Conservation (phyloP, 2,888 invertebrate species). For the Zaprionus bogoriensis region DNA sequence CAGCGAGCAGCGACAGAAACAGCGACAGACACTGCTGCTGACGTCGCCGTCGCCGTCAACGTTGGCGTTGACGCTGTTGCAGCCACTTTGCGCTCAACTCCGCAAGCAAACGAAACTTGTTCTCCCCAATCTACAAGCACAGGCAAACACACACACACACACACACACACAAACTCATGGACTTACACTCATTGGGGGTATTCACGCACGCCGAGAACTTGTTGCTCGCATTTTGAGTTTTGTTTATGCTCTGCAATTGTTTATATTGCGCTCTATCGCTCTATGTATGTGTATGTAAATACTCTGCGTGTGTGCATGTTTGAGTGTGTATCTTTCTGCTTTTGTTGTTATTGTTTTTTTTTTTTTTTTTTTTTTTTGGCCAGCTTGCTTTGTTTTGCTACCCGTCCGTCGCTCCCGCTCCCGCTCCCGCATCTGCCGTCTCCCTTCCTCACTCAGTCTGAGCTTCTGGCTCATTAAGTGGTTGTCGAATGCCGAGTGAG, state of each 20-base stretch:
- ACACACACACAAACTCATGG: slow-evolving; percentile 14
- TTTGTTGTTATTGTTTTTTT: slow-evolving; percentile 4
- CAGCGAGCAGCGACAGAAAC: too few relatives aligned
- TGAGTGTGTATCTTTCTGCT: slow-evolving; percentile 10
- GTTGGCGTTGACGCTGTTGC: slow-evolving; percentile 27
- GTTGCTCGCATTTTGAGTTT: slow-evolving; percentile 50
- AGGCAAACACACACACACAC: not conserved
- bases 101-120: slow-evolving; percentile 68
- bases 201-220: slow-evolving; percentile 45
- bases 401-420: not conserved
- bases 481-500: slow-evolving; percentile 55
- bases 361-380: slow-evolving; percentile 1
- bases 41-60: not conserved
- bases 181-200: slow-evolving; percentile 12
- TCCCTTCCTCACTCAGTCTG: not conserved
- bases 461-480: slow-evolving; percentile 71
- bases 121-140: slow-evolving; percentile 45
- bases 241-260: slow-evolving; percentile 39
- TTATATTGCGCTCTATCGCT: slow-evolving; percentile 24
- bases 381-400: not conserved
- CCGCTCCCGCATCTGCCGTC: not conserved
- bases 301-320: not conserved
- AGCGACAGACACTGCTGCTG: not conserved
- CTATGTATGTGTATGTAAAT: slow-evolving; percentile 13
- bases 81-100: slow-evolving; percentile 67